phyloP scores from a whole-genome alignment of 2,888 invertebrate species.

The Pollenia angustigena region DNA sequence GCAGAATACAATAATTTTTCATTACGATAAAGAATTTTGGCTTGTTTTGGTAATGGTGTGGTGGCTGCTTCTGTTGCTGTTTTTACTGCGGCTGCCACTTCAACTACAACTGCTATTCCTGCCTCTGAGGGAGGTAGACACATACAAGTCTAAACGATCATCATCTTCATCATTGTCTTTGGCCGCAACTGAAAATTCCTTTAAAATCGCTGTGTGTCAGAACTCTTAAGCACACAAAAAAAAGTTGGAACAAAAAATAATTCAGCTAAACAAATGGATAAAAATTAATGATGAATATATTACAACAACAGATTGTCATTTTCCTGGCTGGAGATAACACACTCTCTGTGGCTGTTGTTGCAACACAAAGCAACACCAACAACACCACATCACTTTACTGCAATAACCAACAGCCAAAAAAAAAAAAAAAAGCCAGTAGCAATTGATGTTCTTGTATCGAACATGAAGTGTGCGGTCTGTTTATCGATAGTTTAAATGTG shows the following conservation, averaged over 20 bases:
- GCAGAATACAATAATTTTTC: slow-evolving; percentile 69
- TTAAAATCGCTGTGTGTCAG: slow-evolving; percentile 43
- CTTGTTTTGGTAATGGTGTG: slow-evolving; percentile 7
- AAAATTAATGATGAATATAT: slow-evolving; percentile 73
- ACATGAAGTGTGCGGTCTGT: slow-evolving; percentile 72
- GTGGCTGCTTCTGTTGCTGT: slow-evolving; percentile 38
- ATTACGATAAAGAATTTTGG: slow-evolving; percentile 65
- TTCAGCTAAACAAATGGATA: slow-evolving; percentile 56
- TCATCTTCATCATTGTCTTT: slow-evolving; percentile 18
- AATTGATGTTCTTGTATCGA: slow-evolving; percentile 72
- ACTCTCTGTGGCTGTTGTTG: slow-evolving; percentile 32
- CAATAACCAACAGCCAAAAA: neutral
- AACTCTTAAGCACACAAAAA: slow-evolving; percentile 33
- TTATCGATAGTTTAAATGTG: slow-evolving; percentile 70
- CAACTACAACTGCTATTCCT: slow-evolving; percentile 3
- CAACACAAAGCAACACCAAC: slow-evolving; percentile 10
- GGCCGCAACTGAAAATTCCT: slow-evolving; percentile 26
- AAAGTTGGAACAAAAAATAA: slow-evolving; percentile 9
- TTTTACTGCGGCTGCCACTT: slow-evolving; percentile 10
- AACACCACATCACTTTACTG: slow-evolving; percentile 17
- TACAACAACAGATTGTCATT: slow-evolving; percentile 71
- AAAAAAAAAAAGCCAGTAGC: slow-evolving; percentile 69
- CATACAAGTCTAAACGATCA: slow-evolving; percentile 47
- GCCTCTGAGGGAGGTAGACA: slow-evolving; percentile 11
- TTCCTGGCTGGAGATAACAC: slow-evolving; percentile 66